Base-by-base conservation (phyloP, 2,113 vertebrate genomes). In the Carettochelys insculpta region DNA sequence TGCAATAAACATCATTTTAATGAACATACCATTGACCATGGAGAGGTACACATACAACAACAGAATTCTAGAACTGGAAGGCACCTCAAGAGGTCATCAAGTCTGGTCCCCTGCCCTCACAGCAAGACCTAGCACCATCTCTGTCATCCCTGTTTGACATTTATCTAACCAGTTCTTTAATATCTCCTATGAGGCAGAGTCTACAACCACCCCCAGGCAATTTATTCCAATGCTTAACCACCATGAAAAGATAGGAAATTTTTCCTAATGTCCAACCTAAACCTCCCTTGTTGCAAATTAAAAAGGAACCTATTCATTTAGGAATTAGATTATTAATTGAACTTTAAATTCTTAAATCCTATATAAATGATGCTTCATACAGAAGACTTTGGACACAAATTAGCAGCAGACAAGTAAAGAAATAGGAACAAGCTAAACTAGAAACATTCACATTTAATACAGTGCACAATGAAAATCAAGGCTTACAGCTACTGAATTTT, bases 311-410 rank as follows among this genome's bases (percentile, higher is more conserved):
- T 85, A 41, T 48, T 85, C 17, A 58, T 47, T 34, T 52, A 2
- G 61, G 34, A 11, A 11, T 83, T 41, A 24, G 14, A 85, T 50
- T 83, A 8, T 43, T 24, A 11, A 11, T 48, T 54, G 43, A 0
- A 0, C 34, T 34, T 56, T n/a, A 61, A 61, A 14, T 61, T 61
- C 58, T 31, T 68, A 68, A 68, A 68, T 38, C 0, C 0, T n/a
- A 34, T 24, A 75, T 43, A 82, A 65, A 92, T 16, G 13, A 17
- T 1, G 29, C 54, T 31, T 65, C 45, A 19, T 4, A 41, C 20
- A 77, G 41, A 77, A 79, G 80, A 73, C 9, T 17, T 52, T 12
- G 54, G 76, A 61, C 76, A 77, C 17, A 73, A 58, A 88, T 10
- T 82, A 90, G n/a, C 41, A 54, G 51, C 79, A 89, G 56, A 56